A percentile compares a stretch with the other conserved stretches of the same genome.
Evolutionary conservation across 2,888 invertebrate species (phyloP).

Genomic region (Platycheirus rosarum): DNA sequence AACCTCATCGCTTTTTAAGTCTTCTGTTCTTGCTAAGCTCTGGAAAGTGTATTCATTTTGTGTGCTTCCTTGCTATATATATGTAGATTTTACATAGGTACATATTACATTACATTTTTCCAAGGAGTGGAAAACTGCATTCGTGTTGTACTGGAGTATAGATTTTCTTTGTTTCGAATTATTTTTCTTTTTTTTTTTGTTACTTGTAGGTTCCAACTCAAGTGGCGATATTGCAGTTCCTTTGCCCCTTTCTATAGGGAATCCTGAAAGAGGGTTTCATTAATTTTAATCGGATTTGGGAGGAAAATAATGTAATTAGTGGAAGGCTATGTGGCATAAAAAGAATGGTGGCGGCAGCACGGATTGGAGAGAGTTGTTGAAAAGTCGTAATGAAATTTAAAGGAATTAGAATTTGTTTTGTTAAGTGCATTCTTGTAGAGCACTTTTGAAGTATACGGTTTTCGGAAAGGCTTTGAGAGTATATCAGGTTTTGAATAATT

Average conservation of each 20-base stretch:
- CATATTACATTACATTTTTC: background rate
- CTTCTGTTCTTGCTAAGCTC: constrained; percentile 8
- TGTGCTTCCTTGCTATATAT: background rate
- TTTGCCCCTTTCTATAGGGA: constrained; percentile 1
- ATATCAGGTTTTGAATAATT: background rate
- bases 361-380: constrained; percentile 36
- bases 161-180: constrained; percentile 61
- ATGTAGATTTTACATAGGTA: background rate
- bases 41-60: constrained; percentile 8
- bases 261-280: constrained; percentile 57
- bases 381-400: constrained; percentile 55
- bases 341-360: background rate
- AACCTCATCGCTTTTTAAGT: constrained; percentile 23
- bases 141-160: constrained; percentile 12
- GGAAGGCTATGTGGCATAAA: constrained; percentile 11
- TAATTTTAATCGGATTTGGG: constrained; percentile 72
- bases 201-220: background rate
- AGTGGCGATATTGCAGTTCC: constrained; percentile 53
- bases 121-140: constrained; percentile 13
- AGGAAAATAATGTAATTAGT: constrained; percentile 65
- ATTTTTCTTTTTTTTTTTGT: constrained; percentile 6
- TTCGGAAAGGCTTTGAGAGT: background rate
- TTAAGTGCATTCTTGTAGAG: constrained; percentile 48
- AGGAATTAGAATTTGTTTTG: constrained; percentile 56
- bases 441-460: constrained; percentile 1